Base-by-base conservation (phyloP, 2,888 invertebrate species). In the Prosopocoilus inquinatus region DNA sequence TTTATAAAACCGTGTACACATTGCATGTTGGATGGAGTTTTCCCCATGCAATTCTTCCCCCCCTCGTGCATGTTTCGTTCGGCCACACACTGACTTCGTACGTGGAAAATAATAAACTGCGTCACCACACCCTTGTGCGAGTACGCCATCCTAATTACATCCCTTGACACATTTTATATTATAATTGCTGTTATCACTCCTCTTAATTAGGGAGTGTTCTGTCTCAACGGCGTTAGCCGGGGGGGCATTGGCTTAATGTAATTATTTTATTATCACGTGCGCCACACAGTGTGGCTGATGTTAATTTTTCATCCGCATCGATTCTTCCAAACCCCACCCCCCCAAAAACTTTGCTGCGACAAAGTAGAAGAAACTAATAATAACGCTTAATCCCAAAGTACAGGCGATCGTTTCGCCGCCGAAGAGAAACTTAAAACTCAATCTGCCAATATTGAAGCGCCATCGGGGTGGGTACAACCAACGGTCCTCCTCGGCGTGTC, bases 151-250 rank as follows among this genome's bases (percentile, higher is more conserved):
- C 48, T 48, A 52, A 57, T 57, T 69, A 67, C 67, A 66, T 65
- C 66, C 66, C 68, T 57, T 50, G 67, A 65, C 69, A 64, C 70
- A 68, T 71, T 73, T 68, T 66, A 70, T 66, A 69, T 68, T 70
- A 69, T 72, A 72, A 72, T 72, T 69, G 68, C 69, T 65, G 68
- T 70, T 73, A 72, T 70, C 70, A 71, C 67, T 68, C 64, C 59
- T 65, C 64, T 68, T 72, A 71, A 72, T 71, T 70, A 69, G 66
- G 69, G 71, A 64, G 70, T 68, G 70, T 68, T 68, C 66, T 12
- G 12, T 32, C 36, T 50, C 45, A 13, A 13, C 53, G 13, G 47
- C 32, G 15, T 12, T 13, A 9, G 28, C 20, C 12, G 9, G 8
- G 12, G 12, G 39, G 51, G 33, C 13, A 43, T 2, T 11, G 13